Evolutionary conservation across 1,140 invertebrate genomes (phyloP), one percentile per base, ranked within the genome.

Genomic region (Theocolax elegans): DNA sequence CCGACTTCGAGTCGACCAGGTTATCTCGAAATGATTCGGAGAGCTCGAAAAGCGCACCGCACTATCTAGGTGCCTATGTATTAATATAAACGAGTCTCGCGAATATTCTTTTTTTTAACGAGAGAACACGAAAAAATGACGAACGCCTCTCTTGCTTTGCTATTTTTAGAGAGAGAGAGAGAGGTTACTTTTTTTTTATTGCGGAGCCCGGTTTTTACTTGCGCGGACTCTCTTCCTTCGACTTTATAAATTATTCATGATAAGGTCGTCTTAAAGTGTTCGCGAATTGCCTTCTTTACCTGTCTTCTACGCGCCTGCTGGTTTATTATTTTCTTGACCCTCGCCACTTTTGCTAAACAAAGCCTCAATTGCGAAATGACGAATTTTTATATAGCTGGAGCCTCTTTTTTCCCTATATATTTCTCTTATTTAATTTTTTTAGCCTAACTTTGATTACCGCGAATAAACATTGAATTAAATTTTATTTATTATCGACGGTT

Each of bases 201-300:
- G 35, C 27, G 21, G 2, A 3, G 46, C 46, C 29, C 35, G 10
- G n/a, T n/a, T n/a, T 53, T 15, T 15, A 38, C 53, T 25, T 44
- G 25, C 44, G 23, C 44, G n/a, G 17, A 19, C 15, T 35, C 35
- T 49, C 21, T 56, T 58, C 53, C 25, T 49, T 68, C 27, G 51
- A 0, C 44, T 59, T 65, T 71, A 71, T 71, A 58, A 64, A 71
- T 71, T 71, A 71, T 71, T 71, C 68, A 71, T 65, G 68, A 59
- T 71, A 71, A 71, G 44, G 68, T 48, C n/a, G 60, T 49, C 38
- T 63, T 56, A 54, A 71, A 65, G 68, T 65, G 51, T 71, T 65
- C 68, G 60, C 46, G 56, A 62, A 42, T 62, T 48, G 56, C 31
- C 67, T 12, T 21, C 40, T 51, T 38, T 31, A 42, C 12, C 42